Percentiles rank a stretch among this genome's conserved stretches.
Evolutionary conservation across 2,113 vertebrate species (phyloP).

Genomic region (Capreolus pygargus): DNA sequence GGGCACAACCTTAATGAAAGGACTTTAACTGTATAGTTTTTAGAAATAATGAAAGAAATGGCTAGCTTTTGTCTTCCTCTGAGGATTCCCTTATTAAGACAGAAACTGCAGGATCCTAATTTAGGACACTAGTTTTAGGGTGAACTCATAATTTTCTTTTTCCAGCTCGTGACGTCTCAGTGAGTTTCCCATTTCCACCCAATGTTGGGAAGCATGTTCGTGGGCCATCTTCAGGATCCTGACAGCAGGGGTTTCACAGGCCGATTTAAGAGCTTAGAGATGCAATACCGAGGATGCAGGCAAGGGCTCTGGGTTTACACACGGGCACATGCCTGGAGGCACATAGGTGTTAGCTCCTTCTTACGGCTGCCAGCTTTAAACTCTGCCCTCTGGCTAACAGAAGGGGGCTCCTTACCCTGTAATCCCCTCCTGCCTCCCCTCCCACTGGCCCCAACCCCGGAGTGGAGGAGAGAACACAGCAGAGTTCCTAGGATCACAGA

Average conservation of each 20-base stretch:
- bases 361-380: not conserved
- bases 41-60: not conserved
- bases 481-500: not conserved
- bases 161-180: not conserved
- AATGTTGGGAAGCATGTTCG: not conserved
- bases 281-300: not conserved
- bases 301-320: not conserved
- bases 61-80: not conserved
- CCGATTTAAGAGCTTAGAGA: not conserved
- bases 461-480: not conserved
- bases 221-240: not conserved
- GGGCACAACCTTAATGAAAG: not conserved
- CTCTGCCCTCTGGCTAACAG: not conserved
- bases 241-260: not conserved
- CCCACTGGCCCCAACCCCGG: not conserved
- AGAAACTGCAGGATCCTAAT: not conserved
- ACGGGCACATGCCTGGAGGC: accelerated
- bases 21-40: not conserved
- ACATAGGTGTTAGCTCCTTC: not conserved
- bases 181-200: not conserved
- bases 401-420: not conserved
- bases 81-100: not conserved
- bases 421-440: not conserved
- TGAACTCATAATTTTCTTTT: not conserved
- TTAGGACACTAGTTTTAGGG: not conserved